Evolutionary conservation across 2,113 vertebrate genomes (phyloP), one percentile per base, ranked within the genome.

Genomic region (Pluvianellus socialis): DNA sequence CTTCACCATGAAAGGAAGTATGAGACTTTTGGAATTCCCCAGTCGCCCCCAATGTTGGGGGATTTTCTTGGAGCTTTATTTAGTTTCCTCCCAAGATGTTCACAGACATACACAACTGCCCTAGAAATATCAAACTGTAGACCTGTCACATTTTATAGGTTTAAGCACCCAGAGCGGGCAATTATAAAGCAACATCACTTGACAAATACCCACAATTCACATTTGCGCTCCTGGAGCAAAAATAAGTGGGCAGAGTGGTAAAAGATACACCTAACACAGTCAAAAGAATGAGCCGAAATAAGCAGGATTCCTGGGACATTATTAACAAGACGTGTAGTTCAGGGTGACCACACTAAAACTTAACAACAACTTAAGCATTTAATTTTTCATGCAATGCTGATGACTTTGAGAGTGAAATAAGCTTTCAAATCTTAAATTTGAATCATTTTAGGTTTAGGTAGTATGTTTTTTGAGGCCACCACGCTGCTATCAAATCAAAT

Each of bases 31-130:
- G 18, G 55, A 20, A 59, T 33, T 72, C 72, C 44, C 40, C 26
- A 47, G 35, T 4, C 27, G 8, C 8, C 14, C 9, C 19, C 4
- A 42, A 0, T 44, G 38, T 49, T 11, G 24, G 17, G 17, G 18
- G 1, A 2, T 50, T 70, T 82, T 58, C 53, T 73, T 35, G 28
- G 33, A 72, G 17, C 35, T 91, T 90, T 50, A 62, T 33, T 73
- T 75, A 3, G 19, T 47, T 84, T 63, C 23, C 23, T 52, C 71
- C 40, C 23, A 16, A 86, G 53, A 44, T 30, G 15, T 32, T 53
- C 72, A 81, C 6, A 93, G 35, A 70, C 28, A 71, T 0, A 33
- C 3, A 15, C 14, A 67, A 33, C 40, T 80, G 32, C 27, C n/a
- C 22, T 6, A 56, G 47, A 79, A 90, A 67, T 28, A 88, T 0